These are phyloP conservation scores for Eilema sororculum DNA, from an alignment of 2,888 invertebrate genomes.

Conservation along the genomic window DNA sequence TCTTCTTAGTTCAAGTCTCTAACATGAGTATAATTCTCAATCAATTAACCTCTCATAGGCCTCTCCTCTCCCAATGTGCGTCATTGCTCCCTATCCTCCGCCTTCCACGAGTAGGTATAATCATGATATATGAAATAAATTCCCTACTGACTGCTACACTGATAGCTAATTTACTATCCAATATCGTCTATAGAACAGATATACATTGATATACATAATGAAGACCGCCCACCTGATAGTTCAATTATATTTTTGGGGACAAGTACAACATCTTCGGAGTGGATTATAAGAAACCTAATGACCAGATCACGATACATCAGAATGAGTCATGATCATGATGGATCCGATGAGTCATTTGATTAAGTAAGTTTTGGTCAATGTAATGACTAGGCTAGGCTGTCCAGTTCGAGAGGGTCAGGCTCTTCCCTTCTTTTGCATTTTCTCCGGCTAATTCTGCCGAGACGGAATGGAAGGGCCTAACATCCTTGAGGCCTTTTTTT, in stretches of 20 bases:
- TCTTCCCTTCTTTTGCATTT: not conserved
- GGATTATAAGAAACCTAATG: not conserved
- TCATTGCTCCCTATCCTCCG: too few species aligned
- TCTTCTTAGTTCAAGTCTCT: not conserved
- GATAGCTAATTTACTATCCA: constrained; percentile 2
- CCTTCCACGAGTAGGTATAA: not conserved
- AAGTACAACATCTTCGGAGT: not conserved
- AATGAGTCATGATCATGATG: not conserved
- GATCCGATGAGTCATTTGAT: not conserved
- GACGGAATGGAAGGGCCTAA: too few species aligned
- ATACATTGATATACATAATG: not conserved
- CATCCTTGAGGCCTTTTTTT: too few species aligned
- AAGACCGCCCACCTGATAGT: not conserved
- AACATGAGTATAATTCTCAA: not conserved
- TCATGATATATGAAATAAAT: not conserved
- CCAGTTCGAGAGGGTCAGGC: not conserved
- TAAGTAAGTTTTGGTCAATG: not conserved
- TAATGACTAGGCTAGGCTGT: not conserved
- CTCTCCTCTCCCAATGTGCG: too few species aligned
- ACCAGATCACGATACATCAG: not conserved
- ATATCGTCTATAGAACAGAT: not conserved
- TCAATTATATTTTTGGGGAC: not conserved
- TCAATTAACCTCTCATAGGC: too few species aligned
- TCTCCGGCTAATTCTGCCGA: not conserved
- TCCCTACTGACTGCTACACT: constrained; percentile 1